Evolutionary conservation across 2,797 vertebrate genomes (phyloP).

Genomic region (Sebastes kiyomatsui): DNA sequence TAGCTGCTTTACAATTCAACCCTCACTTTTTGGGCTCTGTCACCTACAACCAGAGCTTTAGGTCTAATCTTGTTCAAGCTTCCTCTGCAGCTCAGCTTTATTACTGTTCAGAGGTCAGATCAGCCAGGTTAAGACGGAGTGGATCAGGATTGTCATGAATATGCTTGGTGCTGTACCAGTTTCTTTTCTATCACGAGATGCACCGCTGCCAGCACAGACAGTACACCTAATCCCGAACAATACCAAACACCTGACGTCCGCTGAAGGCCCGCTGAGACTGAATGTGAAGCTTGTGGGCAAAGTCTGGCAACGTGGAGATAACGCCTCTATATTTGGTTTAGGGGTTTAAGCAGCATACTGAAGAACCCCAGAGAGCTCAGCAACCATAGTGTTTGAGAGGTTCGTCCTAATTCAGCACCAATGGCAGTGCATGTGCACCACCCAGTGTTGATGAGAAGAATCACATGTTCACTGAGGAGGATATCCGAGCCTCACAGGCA

Average conservation of each 20-base stretch:
- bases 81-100: neutral
- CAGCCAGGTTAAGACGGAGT: neutral
- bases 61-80: neutral
- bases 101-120: neutral
- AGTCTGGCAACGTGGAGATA: slow-evolving; percentile 14
- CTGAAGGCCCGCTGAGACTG: neutral
- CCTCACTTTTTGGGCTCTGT: neutral
- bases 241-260: slow-evolving; percentile 13
- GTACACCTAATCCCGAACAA: slow-evolving; percentile 38
- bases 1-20: slow-evolving; percentile 1
- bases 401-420: neutral
- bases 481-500: neutral
- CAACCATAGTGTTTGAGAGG: neutral
- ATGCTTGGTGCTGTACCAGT: neutral
- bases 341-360: slow-evolving; percentile 4
- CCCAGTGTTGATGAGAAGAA: slow-evolving; percentile 42
- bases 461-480: neutral
- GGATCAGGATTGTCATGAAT: neutral
- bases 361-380: neutral
- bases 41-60: neutral
- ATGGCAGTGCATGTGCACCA: slow-evolving; percentile 34
- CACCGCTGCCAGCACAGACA: neutral
- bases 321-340: slow-evolving; percentile 31
- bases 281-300: slow-evolving; percentile 22
- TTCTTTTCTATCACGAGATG: neutral